Conservation (phyloP, 2,888 invertebrate genomes). For the Oxytorus armatus region DNA sequence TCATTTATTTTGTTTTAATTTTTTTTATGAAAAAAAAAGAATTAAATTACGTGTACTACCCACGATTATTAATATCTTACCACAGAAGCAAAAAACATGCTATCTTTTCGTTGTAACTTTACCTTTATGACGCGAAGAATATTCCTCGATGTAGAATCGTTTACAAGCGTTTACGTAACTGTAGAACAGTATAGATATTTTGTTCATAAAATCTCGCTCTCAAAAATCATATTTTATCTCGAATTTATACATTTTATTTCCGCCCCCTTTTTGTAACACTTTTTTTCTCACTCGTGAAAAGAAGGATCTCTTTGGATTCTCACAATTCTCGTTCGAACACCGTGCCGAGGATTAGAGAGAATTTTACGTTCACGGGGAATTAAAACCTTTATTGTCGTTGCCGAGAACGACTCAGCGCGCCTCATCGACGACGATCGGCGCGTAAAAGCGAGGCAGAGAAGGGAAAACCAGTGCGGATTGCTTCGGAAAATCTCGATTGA, state of each 20-base stretch:
- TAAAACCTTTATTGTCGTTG: slow-evolving; percentile 77
- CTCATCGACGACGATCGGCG: slow-evolving; percentile 54
- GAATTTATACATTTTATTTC: background rate
- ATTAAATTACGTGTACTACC: too few relatives aligned
- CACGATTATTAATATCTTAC: too few relatives aligned
- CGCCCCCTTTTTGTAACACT: background rate
- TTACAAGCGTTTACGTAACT: background rate
- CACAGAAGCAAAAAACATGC: background rate
- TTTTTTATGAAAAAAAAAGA: too few relatives aligned
- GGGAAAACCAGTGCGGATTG: slow-evolving; percentile 29
- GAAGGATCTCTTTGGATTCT: background rate
- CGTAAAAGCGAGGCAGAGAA: slow-evolving; percentile 39
- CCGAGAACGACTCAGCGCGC: slow-evolving; percentile 49
- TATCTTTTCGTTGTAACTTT: background rate
- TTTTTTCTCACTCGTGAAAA: slow-evolving; percentile 1
- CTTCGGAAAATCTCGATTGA: slow-evolving; percentile 51
- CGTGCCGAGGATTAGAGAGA: background rate
- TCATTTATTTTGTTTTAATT: too few relatives aligned
- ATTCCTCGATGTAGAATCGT: background rate
- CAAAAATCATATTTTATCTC: background rate
- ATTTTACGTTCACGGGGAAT: slow-evolving; percentile 75
- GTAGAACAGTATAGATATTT: background rate
- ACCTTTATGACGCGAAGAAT: slow-evolving; percentile 1
- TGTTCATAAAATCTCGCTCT: slow-evolving; percentile 8
- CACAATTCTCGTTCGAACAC: slow-evolving; percentile 63